phyloP scores from a whole-genome alignment of 2,113 vertebrate species.

The Dolichotis patagonum region DNA sequence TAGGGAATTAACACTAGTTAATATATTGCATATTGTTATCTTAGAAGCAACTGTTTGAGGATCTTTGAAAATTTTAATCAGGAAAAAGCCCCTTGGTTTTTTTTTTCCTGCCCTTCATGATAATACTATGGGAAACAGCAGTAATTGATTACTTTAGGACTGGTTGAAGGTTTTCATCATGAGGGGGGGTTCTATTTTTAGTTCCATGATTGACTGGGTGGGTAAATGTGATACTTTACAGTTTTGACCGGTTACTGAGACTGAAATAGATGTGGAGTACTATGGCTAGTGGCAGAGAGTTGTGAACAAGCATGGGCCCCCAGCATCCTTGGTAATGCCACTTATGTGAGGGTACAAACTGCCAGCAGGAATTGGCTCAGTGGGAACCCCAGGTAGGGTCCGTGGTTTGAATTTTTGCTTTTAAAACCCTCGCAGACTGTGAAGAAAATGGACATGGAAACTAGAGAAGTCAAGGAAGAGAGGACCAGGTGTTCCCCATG shows the following conservation, averaged over 20 bases:
- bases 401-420: fast-evolving
- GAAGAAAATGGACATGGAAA: background rate
- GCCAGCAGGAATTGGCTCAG: background rate
- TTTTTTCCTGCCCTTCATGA: background rate
- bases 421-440: background rate
- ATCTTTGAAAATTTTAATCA: background rate
- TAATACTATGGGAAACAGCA: background rate
- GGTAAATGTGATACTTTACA: fast-evolving
- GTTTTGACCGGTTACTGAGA: background rate
- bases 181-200: background rate
- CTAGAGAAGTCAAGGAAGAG: background rate
- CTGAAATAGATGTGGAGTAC: background rate
- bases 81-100: background rate
- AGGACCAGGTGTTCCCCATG: background rate
- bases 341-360: fast-evolving
- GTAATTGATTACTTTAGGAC: background rate
- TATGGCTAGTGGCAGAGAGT: too few species aligned
- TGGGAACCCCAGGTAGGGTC: fast-evolving
- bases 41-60: too few species aligned
- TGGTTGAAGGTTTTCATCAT: fast-evolving
- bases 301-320: background rate
- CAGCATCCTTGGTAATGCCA: background rate
- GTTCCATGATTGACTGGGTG: background rate
- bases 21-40: too few species aligned
- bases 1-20: too few species aligned